Evolutionary conservation across 2,888 invertebrate species (phyloP).

Genomic region (Polietes domitor): DNA sequence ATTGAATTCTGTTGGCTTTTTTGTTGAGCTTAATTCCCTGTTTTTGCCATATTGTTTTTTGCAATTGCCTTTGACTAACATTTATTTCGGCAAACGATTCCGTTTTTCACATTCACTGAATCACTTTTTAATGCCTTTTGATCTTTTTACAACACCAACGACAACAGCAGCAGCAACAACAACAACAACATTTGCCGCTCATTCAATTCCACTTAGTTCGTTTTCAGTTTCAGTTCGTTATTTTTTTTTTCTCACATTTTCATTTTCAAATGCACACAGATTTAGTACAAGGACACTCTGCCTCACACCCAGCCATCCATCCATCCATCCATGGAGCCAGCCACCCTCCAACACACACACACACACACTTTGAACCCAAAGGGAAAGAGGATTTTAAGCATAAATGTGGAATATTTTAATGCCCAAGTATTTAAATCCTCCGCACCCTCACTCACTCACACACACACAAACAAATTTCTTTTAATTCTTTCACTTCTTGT

Average conservation of each 20-base stretch:
- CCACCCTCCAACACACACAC: background rate
- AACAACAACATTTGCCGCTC: background rate
- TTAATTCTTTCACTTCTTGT: background rate
- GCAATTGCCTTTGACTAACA: conserved; percentile 52
- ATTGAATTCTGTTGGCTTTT: conserved; percentile 51
- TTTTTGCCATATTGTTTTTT: conserved; percentile 41
- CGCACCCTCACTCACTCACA: conserved; percentile 11
- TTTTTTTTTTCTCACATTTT: background rate
- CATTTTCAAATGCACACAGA: conserved; percentile 14
- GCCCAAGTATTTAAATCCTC: background rate
- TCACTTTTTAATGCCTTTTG: conserved; percentile 65
- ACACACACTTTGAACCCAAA: conserved; percentile 32
- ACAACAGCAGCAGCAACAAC: background rate
- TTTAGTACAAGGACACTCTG: conserved; percentile 15
- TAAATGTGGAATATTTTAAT: conserved; percentile 9
- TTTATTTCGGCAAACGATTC: conserved; percentile 52
- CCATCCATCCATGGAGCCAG: too few species aligned
- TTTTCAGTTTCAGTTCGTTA: conserved; percentile 16
- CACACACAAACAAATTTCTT: conserved; percentile 5
- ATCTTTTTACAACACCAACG: conserved; percentile 57
- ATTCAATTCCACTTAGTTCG: conserved; percentile 15
- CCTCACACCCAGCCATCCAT: too few species aligned
- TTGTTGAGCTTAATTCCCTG: background rate
- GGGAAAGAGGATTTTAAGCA: conserved; percentile 18
- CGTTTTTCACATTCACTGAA: conserved; percentile 47